Percentiles rank a stretch among this genome's conserved stretches.
Evolutionary conservation across 2,888 invertebrate species (phyloP).

Genomic region (Calephelis perditalis): DNA sequence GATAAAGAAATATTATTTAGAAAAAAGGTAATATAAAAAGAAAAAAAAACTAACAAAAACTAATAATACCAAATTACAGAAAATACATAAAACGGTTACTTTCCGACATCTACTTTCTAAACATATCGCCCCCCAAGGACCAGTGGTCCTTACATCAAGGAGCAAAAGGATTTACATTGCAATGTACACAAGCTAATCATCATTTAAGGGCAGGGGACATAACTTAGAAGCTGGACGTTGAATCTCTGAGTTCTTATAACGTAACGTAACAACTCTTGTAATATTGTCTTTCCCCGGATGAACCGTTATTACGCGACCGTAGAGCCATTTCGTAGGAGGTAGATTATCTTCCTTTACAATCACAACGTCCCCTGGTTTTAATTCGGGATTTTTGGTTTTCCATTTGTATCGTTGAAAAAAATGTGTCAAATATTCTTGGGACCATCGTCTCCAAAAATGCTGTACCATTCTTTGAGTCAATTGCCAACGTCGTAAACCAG

Average conservation of each 20-base stretch:
- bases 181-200: no score
- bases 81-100: no score
- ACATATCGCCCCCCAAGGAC: no score
- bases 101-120: no score
- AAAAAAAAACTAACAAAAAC: no score
- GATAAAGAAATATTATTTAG: no score
- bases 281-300: constrained; percentile 29
- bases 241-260: not conserved
- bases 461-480: not conserved
- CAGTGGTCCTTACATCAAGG: no score
- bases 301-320: constrained; percentile 26
- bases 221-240: not conserved
- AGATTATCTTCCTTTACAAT: constrained; percentile 23
- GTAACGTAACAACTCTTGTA: constrained; percentile 27
- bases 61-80: no score
- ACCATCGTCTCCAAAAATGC: not conserved
- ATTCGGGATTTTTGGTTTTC: constrained; percentile 22
- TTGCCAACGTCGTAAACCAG: not conserved
- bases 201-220: not conserved
- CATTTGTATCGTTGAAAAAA: constrained; percentile 25
- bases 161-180: no score
- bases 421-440: no score
- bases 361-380: constrained; percentile 28
- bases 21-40: no score
- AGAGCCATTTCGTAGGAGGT: constrained; percentile 28